Percentiles rank a stretch among this genome's conserved stretches.
Conservation (phyloP, 2,113 vertebrate species). For the Ailuropoda melanoleuca region DNA sequence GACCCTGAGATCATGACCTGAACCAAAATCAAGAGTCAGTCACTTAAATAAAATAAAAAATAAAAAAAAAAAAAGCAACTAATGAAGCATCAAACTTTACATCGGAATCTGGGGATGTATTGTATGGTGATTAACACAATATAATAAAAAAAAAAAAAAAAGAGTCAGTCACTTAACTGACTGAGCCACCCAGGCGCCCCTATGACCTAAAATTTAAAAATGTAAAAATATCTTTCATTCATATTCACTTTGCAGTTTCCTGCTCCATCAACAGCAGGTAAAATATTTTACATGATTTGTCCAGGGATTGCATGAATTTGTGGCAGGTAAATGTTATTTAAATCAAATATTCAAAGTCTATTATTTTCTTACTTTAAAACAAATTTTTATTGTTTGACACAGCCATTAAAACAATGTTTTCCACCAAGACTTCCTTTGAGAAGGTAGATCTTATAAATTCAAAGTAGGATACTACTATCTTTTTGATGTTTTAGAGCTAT, state of each 20-base stretch:
- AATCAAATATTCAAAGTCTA: constrained; percentile 15
- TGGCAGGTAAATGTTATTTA: constrained; percentile 7
- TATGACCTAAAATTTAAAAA: background rate
- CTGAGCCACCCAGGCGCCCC: background rate
- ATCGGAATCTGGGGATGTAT: no score
- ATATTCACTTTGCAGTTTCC: background rate
- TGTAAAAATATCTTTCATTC: background rate
- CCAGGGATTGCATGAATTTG: background rate
- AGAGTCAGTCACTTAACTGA: background rate
- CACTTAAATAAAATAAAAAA: no score
- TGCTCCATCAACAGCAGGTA: background rate
- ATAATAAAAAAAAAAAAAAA: no score
- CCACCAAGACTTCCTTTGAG: constrained; percentile 13
- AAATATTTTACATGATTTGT: background rate
- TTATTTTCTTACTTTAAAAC: constrained; percentile 14
- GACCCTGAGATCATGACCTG: background rate
- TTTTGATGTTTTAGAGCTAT: background rate
- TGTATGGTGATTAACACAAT: no score
- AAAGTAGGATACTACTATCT: background rate
- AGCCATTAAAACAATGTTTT: background rate
- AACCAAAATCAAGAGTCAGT: background rate
- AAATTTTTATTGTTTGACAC: background rate
- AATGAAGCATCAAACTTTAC: no score
- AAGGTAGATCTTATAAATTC: background rate
- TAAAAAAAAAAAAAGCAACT: no score